These are phyloP conservation scores for Pampusana beccarii DNA, from an alignment of 2,113 vertebrate species.

Conservation along the genomic window DNA sequence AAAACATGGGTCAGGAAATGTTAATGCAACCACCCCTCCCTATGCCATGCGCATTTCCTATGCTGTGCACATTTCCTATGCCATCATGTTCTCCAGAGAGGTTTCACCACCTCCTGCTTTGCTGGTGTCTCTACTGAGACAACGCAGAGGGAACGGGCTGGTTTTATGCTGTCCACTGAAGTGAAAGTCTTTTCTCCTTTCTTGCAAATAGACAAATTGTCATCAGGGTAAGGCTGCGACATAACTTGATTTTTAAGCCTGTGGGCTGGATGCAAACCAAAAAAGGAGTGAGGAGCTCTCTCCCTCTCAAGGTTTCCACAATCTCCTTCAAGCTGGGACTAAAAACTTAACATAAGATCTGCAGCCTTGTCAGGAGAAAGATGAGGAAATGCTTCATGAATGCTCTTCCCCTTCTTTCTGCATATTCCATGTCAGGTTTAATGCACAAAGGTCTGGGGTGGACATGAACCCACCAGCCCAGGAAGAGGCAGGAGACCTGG, in stretches of 20 bases:
- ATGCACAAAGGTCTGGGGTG: background rate
- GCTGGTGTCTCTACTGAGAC: background rate
- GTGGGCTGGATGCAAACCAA: background rate
- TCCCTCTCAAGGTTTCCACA: background rate
- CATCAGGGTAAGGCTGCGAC: background rate
- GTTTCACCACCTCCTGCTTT: background rate
- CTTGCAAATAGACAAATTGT: background rate
- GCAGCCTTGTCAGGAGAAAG: background rate
- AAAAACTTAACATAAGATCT: background rate
- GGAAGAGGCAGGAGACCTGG: background rate
- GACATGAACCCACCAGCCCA: background rate
- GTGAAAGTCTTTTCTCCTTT: background rate
- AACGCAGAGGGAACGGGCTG: background rate
- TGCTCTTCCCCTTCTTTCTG: background rate
- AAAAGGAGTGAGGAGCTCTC: background rate
- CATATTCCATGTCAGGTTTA: background rate
- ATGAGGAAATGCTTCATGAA: background rate
- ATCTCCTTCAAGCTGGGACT: background rate
- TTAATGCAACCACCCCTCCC: background rate
- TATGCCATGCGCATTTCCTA: background rate
- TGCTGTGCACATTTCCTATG: background rate
- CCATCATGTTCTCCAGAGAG: background rate
- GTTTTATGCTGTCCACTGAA: background rate
- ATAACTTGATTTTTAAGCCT: background rate
- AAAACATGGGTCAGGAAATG: background rate